Evolutionary conservation across 2,888 invertebrate genomes (phyloP).

Genomic region (Xylophagus ater): DNA sequence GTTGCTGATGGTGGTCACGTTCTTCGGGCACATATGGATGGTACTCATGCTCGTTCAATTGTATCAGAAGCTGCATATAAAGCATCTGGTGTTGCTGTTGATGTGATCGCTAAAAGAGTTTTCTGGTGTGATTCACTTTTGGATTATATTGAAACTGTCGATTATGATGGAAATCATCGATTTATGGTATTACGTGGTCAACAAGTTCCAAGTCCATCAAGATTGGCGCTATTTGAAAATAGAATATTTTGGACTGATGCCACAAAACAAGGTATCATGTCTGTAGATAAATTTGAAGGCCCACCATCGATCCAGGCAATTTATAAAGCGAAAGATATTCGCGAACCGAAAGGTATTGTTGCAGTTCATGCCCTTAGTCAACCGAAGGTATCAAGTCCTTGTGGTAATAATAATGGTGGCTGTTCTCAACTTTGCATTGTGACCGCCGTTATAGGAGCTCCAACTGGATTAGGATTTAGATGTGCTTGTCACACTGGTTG

Average conservation of each 20-base stretch:
- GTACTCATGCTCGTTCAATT: constrained; percentile 69
- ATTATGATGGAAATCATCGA: constrained; percentile 78
- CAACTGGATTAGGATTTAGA: constrained; percentile 66
- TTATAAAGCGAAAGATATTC: constrained; percentile 66
- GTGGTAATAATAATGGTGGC: constrained; percentile 75
- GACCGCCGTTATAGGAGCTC: constrained; percentile 55
- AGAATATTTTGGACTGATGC: constrained; percentile 85
- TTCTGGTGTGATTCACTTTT: constrained; percentile 95
- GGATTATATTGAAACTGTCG: constrained; percentile 92
- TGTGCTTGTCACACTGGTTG: constrained; percentile 90
- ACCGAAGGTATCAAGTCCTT: constrained; percentile 65
- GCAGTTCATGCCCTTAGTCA: constrained; percentile 71
- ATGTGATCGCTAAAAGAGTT: constrained; percentile 78
- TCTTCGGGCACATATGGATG: constrained; percentile 89
- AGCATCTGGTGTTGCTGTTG: constrained; percentile 84
- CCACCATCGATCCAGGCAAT: constrained; percentile 66
- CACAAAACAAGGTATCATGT: constrained; percentile 79
- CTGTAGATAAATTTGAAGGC: constrained; percentile 76
- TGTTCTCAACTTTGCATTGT: constrained; percentile 93
- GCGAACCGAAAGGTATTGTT: constrained; percentile 74
- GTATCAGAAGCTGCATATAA: constrained; percentile 89
- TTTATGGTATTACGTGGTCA: constrained; percentile 71
- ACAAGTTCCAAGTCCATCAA: constrained; percentile 74
- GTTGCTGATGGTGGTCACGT: constrained; percentile 75
- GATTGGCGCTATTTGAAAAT: constrained; percentile 75